Percentiles rank a stretch among this genome's conserved stretches.
Conservation (phyloP, 2,888 invertebrate species). For the Slavum lentiscoides region DNA sequence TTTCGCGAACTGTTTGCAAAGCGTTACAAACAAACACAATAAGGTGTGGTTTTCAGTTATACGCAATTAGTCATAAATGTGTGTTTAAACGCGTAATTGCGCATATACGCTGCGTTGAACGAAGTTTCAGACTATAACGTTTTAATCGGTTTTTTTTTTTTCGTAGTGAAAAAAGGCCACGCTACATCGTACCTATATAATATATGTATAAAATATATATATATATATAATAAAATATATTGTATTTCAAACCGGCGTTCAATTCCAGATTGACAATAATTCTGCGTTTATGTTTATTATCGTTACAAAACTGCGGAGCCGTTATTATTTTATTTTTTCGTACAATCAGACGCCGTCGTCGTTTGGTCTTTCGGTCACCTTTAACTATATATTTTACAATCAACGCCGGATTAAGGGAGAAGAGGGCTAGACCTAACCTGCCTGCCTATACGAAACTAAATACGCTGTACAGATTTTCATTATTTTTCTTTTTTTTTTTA, state of each 20-base stretch:
- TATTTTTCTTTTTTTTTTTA: too few relatives aligned
- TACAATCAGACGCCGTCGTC: too few relatives aligned
- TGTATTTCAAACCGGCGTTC: not conserved
- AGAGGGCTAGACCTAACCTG: too few relatives aligned
- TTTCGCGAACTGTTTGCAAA: not conserved
- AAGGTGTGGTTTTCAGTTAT: not conserved
- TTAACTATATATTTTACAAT: too few relatives aligned
- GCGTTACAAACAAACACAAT: not conserved
- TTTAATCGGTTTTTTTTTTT: not conserved
- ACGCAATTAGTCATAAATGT: conserved; percentile 25
- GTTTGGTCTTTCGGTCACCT: too few relatives aligned
- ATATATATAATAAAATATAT: too few relatives aligned
- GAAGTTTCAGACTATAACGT: not conserved
- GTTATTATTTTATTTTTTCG: too few relatives aligned
- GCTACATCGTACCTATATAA: too few relatives aligned
- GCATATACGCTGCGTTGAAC: not conserved
- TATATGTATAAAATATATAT: too few relatives aligned
- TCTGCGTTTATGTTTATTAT: not conserved
- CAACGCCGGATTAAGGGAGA: too few relatives aligned
- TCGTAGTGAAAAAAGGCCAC: not conserved
- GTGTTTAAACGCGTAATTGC: conserved; percentile 24
- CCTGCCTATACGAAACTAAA: too few relatives aligned
- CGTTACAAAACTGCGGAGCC: not conserved
- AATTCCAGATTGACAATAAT: not conserved
- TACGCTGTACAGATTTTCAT: too few relatives aligned